These are phyloP conservation scores for Argyrosomus regius DNA, from an alignment of 2,797 vertebrate genomes.

Conservation along the genomic window DNA sequence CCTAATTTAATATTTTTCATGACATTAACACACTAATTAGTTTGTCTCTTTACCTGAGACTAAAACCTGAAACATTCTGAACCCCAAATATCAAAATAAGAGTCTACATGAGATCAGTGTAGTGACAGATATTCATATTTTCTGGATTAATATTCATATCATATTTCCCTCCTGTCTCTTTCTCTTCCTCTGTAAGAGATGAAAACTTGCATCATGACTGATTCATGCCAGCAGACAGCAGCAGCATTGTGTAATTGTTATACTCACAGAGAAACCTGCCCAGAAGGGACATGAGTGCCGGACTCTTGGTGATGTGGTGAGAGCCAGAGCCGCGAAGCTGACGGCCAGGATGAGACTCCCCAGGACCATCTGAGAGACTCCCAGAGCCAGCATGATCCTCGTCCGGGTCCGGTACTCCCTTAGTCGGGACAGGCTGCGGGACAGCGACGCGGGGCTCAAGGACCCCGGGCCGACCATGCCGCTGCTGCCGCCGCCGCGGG, in stretches of 20 bases:
- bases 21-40: not conserved
- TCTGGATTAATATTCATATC: not conserved
- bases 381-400: constrained; percentile 94
- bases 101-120: not conserved
- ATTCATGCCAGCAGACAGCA: not conserved
- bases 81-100: too few species aligned
- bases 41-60: not conserved
- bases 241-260: not conserved
- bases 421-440: constrained; percentile 93
- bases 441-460: constrained; percentile 89
- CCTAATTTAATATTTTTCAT: not conserved
- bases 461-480: constrained; percentile 81
- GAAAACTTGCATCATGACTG: not conserved
- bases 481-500: constrained; percentile 74
- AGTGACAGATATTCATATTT: not conserved
- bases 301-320: constrained; percentile 96
- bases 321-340: constrained; percentile 96
- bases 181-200: not conserved
- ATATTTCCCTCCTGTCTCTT: not conserved
- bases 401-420: constrained; percentile 92
- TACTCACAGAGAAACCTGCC: constrained; percentile 98
- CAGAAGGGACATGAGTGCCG: constrained; percentile 98
- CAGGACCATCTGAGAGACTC: constrained; percentile 96
- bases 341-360: constrained; percentile 97
- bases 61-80: not conserved